Base-by-base conservation (phyloP, 2,113 vertebrate species). In the Sigmodon hispidus region DNA sequence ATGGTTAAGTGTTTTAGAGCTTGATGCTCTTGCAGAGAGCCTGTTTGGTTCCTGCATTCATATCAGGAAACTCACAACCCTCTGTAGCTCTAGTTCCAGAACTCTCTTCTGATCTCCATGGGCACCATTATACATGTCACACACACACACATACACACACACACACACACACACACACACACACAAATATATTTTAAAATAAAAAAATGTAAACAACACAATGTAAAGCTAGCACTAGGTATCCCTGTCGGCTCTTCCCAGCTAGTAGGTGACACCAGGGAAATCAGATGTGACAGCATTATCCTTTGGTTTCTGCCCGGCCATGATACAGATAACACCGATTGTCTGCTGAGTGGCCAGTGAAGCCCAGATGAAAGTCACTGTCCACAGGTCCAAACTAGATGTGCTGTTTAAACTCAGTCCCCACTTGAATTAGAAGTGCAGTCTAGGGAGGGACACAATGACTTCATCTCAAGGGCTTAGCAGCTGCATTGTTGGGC, bases 241-340 rank as follows among this genome's bases (percentile, higher is more conserved):
- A 77, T 55, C 43, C 52, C 73, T 93, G 81, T 87, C 55, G 55
- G 48, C 21, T 29, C 24, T 52, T 89, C 67, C 15, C 7, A 95
- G 72, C 36, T 34, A 36, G 61, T 2, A 57, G 45, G 0, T 55
- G 73, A 72, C 36, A 80, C 3, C 4, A 3, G 85, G 65, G 67
- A 96, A 94, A 94, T 87, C 21, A 61, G 91, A 81, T 55, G 57
- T 75, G 75, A 85, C 36, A 24, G 16, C 91, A 76, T 16, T n/a
- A 50, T 36, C 36, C 57, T 31, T 16, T 7, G 24, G 45, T 45
- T 89, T 94, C 79, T 80, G 55, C 63, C 94, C 94, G 91, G 29
- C 48, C 24, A 11, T 91, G 73, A 94, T 17, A 17, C 29, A 61
- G 57, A 65, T 67, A 52, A 79, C 48, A 55, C 57, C 65, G 45